These are phyloP conservation scores for Saturnia japonica DNA, from an alignment of 2,888 invertebrate genomes.

Conservation along the genomic window DNA sequence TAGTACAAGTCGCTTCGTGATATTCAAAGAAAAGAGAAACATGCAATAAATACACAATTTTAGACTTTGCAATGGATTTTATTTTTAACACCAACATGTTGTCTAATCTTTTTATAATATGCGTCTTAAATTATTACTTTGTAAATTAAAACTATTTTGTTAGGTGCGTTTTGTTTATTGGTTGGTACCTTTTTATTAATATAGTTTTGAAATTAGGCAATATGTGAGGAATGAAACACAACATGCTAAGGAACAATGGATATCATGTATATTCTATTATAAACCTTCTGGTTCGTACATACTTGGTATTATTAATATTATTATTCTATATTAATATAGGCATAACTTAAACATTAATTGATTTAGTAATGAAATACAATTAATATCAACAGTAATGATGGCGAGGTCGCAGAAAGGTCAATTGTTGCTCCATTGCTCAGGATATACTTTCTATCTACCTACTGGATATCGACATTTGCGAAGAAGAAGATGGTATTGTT, in stretches of 20 bases:
- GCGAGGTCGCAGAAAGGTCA: slow-evolving; percentile 35
- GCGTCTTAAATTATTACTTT: neutral
- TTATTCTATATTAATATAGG: neutral
- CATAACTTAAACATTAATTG: neutral
- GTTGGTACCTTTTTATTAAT: neutral
- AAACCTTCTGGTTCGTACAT: neutral
- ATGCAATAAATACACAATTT: neutral
- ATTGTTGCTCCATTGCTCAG: slow-evolving; percentile 28
- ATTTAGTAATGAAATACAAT: neutral
- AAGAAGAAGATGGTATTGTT: slow-evolving; percentile 38
- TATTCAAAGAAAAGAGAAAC: neutral
- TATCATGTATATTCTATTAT: neutral
- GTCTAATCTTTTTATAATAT: neutral
- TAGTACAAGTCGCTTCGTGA: neutral
- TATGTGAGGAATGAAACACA: neutral
- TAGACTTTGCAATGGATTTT: neutral
- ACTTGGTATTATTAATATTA: neutral
- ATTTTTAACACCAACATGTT: neutral
- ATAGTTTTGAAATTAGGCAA: neutral
- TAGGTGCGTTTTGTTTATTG: neutral
- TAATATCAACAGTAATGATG: slow-evolving; percentile 21
- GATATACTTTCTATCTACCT: slow-evolving; percentile 35
- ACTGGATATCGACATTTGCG: slow-evolving; percentile 22
- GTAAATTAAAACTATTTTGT: neutral
- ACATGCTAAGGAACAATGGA: neutral